Evolutionary conservation across 1,140 invertebrate species (phyloP), one percentile per base, ranked within the genome.

Genomic region (Parapsyche elsis): DNA sequence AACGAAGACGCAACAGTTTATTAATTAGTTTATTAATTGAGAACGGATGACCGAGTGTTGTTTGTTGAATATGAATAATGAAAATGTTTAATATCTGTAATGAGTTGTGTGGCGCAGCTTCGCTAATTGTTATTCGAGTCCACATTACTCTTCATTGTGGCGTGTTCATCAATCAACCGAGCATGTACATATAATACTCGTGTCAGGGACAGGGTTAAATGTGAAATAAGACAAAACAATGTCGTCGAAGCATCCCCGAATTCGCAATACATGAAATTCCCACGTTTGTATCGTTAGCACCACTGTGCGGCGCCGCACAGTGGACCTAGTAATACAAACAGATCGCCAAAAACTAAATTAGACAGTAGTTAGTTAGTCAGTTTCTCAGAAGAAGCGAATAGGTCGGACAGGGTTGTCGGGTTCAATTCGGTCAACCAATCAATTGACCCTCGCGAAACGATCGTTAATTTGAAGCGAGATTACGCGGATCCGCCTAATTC

Each of bases 1-100:
- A 86, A 80, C 79, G n/a, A 77, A 64, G 23, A 74, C 7, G 12
- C 19, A 23, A 23, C 7, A 67, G 14, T 30, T 38, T 67, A 14
- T 23, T 24, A 67, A 67, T 67, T 23, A 67, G 30, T 38, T 14
- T 12, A 64, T 64, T 64, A 67, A 67, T 67, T 67, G 64, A 67
- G 24, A 67, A 67, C 24, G 64, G 24, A 67, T 30, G 10, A 5
- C 19, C 49, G 30, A 38, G 30, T 38, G 30, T 7, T 38, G 30
- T 38, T 19, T 30, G 64, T 26, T 67, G 9, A 67, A 26, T 64
- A 64, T 23, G 12, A 67, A 67, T 61, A 19, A 38, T 38, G 7
- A 38, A 38, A 38, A 38, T 7, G 1, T 38, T n/a, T n/a, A n/a
- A n/a, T 7, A 38, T 38, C 30, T 4, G 30, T 38, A 38, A 53